Percentiles rank a stretch among this genome's conserved stretches.
phyloP scores from a whole-genome alignment of 2,797 vertebrate species.

The Thalassophryne amazonica region DNA sequence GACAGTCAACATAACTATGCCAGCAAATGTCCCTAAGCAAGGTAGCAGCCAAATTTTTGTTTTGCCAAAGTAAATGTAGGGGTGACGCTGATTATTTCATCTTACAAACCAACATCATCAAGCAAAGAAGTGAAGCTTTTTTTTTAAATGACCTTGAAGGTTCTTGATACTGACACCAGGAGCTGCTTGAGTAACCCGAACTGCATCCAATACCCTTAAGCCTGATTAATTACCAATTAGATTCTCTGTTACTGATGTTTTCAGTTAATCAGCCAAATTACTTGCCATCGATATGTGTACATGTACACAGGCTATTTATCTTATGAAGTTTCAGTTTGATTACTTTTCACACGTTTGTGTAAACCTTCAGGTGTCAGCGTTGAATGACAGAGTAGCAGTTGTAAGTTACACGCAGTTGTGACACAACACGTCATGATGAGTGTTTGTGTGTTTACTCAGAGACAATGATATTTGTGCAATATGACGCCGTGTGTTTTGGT shows the following conservation, averaged over 20 bases:
- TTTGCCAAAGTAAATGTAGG: too few relatives aligned
- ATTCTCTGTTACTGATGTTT: constrained; percentile 11
- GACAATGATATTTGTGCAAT: constrained; percentile 24
- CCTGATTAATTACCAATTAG: constrained; percentile 41
- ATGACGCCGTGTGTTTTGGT: constrained; percentile 20
- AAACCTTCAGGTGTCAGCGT: not conserved
- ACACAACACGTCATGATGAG: not conserved
- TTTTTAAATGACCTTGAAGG: not conserved
- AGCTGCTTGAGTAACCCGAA: constrained; percentile 20
- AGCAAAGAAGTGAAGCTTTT: not conserved
- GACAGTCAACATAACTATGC: too few relatives aligned
- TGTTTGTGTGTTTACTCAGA: not conserved
- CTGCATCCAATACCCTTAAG: constrained; percentile 18
- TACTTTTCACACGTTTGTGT: constrained; percentile 8
- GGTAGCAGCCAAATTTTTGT: too few relatives aligned
- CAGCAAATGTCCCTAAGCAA: too few relatives aligned
- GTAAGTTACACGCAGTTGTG: constrained; percentile 10
- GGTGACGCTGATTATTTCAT: too few relatives aligned
- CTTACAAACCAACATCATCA: not conserved
- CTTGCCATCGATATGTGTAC: not conserved
- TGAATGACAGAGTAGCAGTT: not conserved
- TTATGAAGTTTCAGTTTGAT: constrained; percentile 18
- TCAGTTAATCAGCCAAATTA: constrained; percentile 31
- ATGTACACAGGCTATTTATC: constrained; percentile 1
- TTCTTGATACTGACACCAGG: constrained; percentile 17